Evolutionary conservation across 1,140 invertebrate species (phyloP), one percentile per base, ranked within the genome.

Genomic region (Nephotettix cincticeps): DNA sequence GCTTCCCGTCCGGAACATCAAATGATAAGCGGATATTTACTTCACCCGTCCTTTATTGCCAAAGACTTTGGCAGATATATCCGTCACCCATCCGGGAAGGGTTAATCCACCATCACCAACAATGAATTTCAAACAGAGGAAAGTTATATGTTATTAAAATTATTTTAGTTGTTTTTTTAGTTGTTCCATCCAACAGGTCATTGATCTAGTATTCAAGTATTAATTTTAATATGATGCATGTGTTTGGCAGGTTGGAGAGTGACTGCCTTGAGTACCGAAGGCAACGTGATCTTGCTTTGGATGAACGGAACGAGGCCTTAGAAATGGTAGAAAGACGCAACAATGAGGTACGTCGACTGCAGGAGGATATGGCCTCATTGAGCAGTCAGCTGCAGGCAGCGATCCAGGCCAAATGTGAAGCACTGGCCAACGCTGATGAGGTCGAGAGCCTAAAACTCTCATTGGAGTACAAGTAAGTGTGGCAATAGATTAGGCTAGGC

Each of bases 351-450:
- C 88, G 92, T 76, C 83, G 89, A 54, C 77, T 92, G 51, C 86
- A 86, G 64, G 81, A 84, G 6, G 90, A 90, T 78, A 76, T 91
- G 70, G 78, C 81, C n/a, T 84, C 85, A 1, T 79, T 91, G 32
- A 83, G 86, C 13, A 83, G 86, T 75, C 90, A 93, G 78, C 78
- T 94, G 23, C 86, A 89, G 76, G 74, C 80, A 61, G 90, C 91
- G 40, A 86, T 92, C 69, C 82, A 86, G 72, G 85, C 90, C 2
- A 96, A 96, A 83, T 94, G 91, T 83, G 91, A 93, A 82, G 92
- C 93, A 4, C 78, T 96, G 27, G 86, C 88, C 19, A 86, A 90
- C 61, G 84, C 89, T 64, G 92, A 95, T 81, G 94, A 95, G 83
- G 83, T 94, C 21, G 86, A 90, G 74, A 91, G 89, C 73, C 89